Evolutionary conservation across 2,888 invertebrate species (phyloP).

Genomic region (Xylota segnis): DNA sequence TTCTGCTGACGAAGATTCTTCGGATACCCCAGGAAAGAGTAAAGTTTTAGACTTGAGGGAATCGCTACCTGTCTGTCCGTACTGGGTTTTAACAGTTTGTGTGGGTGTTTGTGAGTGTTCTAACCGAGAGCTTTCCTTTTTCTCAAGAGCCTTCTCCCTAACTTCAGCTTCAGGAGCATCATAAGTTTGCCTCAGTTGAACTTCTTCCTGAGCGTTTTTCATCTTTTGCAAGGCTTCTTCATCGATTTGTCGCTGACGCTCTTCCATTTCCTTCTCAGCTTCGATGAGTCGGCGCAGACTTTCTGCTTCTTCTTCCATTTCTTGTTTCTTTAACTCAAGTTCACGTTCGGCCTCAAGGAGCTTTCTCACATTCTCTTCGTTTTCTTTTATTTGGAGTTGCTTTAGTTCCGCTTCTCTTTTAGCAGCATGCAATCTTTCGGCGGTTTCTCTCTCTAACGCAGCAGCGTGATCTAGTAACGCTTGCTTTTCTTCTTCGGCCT

Average conservation of each 20-base stretch:
- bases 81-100: constrained; percentile 82
- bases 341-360: constrained; percentile 65
- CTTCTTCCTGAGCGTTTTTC: constrained; percentile 79
- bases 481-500: constrained; percentile 38
- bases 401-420: constrained; percentile 54
- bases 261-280: constrained; percentile 83
- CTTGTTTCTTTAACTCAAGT: constrained; percentile 52
- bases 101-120: constrained; percentile 68
- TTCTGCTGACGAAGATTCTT: constrained; percentile 82
- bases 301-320: constrained; percentile 69
- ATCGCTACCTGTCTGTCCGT: constrained; percentile 81
- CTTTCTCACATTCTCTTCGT: constrained; percentile 59
- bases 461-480: constrained; percentile 42
- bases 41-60: constrained; percentile 79
- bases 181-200: constrained; percentile 77
- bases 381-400: constrained; percentile 52
- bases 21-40: constrained; percentile 81
- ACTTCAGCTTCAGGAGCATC: constrained; percentile 76
- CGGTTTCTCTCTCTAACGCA: constrained; percentile 50
- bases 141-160: constrained; percentile 79
- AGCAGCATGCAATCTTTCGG: constrained; percentile 39
- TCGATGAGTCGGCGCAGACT: constrained; percentile 72
- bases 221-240: constrained; percentile 80
- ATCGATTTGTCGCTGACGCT: constrained; percentile 79
- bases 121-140: constrained; percentile 78